phyloP scores from a whole-genome alignment of 1,140 invertebrate genomes.

The Fopius arisanus region DNA sequence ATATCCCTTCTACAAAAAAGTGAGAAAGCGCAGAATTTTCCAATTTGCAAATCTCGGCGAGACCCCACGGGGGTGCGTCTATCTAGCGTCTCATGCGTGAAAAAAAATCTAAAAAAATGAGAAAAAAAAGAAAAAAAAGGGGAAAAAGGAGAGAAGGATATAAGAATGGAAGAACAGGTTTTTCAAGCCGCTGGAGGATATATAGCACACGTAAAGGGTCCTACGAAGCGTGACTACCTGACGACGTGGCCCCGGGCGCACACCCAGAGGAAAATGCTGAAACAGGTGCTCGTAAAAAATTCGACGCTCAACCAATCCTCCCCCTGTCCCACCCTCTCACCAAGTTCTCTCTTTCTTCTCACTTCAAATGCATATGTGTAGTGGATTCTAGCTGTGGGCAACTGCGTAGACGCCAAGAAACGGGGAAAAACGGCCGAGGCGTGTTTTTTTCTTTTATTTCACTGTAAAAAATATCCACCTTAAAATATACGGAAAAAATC shows the following conservation, averaged over 20 bases:
- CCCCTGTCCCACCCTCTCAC: conserved; percentile 22
- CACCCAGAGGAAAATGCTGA: conserved; percentile 50
- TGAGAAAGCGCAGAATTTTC: not conserved
- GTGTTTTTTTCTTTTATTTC: not conserved
- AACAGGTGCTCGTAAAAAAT: conserved; percentile 57
- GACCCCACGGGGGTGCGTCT: not conserved
- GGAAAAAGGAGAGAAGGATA: conserved; percentile 21
- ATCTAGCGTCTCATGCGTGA: not conserved
- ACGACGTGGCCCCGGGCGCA: conserved; percentile 46
- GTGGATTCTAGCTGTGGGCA: not conserved
- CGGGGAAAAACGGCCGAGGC: not conserved
- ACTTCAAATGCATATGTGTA: conserved; percentile 11
- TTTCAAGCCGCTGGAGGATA: conserved; percentile 44
- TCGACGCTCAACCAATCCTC: conserved; percentile 2
- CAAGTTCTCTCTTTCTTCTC: conserved; percentile 13
- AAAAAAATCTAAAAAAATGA: conserved; percentile 17
- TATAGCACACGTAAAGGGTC: conserved; percentile 38
- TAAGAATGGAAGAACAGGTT: conserved; percentile 48
- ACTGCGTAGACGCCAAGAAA: not conserved
- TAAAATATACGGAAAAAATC: not conserved
- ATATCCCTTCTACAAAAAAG: not conserved
- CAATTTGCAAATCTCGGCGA: not conserved
- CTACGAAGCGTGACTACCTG: conserved; percentile 53
- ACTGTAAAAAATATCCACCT: not conserved
- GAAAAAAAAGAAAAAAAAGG: no score